These are phyloP conservation scores for Sigmodon hispidus DNA, from an alignment of 2,113 vertebrate species.

Conservation along the genomic window DNA sequence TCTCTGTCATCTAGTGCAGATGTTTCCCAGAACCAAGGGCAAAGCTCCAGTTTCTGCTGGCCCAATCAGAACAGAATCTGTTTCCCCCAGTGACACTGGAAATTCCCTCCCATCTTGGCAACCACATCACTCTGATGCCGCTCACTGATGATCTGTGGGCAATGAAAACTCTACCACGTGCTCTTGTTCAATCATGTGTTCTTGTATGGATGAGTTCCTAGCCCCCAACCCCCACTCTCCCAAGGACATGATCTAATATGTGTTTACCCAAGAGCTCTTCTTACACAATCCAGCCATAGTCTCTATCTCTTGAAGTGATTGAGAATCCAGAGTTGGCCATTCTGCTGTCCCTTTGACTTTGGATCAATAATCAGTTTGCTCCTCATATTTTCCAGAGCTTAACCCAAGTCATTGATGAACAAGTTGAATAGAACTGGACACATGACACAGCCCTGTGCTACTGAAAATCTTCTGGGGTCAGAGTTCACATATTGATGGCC, in stretches of 20 bases:
- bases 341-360: slow-evolving; percentile 50
- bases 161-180: background rate
- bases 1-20: background rate
- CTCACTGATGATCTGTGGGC: slow-evolving; percentile 30
- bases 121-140: background rate
- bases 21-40: slow-evolving; percentile 42
- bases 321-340: background rate
- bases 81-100: background rate
- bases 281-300: background rate
- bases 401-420: slow-evolving; percentile 67
- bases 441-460: background rate
- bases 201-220: background rate
- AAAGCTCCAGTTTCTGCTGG: background rate
- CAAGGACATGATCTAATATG: background rate
- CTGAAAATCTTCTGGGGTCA: slow-evolving; percentile 50
- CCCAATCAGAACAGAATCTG: background rate
- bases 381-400: background rate
- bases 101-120: slow-evolving; percentile 35
- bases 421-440: background rate
- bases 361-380: slow-evolving; percentile 35
- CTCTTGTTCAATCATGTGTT: background rate
- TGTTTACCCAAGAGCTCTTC: background rate
- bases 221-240: background rate
- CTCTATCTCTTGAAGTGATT: background rate
- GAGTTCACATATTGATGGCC: background rate